Conservation (phyloP, 1,140 invertebrate genomes). For the Ips typographus region DNA sequence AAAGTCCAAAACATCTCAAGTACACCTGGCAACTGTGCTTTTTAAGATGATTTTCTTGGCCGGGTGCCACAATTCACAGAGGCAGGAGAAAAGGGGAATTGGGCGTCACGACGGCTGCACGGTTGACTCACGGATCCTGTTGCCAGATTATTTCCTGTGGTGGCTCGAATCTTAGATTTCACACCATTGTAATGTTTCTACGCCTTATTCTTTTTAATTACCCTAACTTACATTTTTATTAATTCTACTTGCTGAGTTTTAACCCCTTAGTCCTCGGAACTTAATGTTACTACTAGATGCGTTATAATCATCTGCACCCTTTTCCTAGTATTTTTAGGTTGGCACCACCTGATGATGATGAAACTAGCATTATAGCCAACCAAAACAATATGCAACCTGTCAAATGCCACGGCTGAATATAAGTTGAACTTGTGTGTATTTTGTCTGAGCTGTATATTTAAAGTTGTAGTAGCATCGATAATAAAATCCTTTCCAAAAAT, state of each 20-base stretch:
- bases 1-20: too few species aligned
- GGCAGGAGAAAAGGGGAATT: slow-evolving; percentile 1
- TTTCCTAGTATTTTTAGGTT: neutral
- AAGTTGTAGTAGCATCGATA: slow-evolving; percentile 36
- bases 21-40: slow-evolving; percentile 28
- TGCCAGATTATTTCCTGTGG: slow-evolving; percentile 29
- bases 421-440: slow-evolving; percentile 23
- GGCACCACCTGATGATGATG: too few species aligned
- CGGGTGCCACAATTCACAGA: slow-evolving; percentile 15
- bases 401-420: slow-evolving; percentile 22
- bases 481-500: slow-evolving; percentile 37
- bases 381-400: slow-evolving; percentile 10
- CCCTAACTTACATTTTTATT: too few species aligned
- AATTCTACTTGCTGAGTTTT: too few species aligned
- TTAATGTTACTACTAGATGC: too few species aligned
- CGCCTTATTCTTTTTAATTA: neutral
- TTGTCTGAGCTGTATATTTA: slow-evolving; percentile 31
- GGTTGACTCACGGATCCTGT: slow-evolving; percentile 30
- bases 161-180: neutral
- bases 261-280: too few species aligned
- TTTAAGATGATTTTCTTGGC: slow-evolving; percentile 22
- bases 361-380: neutral
- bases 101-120: slow-evolving; percentile 34
- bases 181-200: too few species aligned
- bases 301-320: neutral